Base-by-base conservation (phyloP, 92 coral and sea anemone species). In the Porites lobata region DNA sequence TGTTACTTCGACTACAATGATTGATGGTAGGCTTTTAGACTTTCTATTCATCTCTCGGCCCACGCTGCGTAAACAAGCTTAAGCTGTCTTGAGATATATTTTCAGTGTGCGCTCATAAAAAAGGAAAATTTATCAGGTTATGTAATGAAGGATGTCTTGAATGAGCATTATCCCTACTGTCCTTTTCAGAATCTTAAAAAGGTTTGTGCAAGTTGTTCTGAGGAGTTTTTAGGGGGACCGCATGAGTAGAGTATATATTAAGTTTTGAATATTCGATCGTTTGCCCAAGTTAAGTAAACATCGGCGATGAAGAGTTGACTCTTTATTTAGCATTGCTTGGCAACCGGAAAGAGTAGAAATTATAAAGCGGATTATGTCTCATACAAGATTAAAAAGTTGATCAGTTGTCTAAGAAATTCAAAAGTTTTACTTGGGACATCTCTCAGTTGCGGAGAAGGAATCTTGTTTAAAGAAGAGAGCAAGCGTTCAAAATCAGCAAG, bases 281-380 rank as follows among this genome's bases (percentile, higher is more conserved):
- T 82, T 70, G 65, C 13, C 15, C 29, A 59, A 82, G 58, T 32
- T 82, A 52, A 74, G 87, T 84, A 84, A 84, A 84, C 72, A 84
- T 84, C 63, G 63, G 24, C 32, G 70, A 58, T n/a, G 19, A 84
- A 84, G 54, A 73, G 72, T 72, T 58, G 80, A 83, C 50, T 74
- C 61, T 72, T 72, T 50, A 72, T 62, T 50, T 13, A 69, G 64
- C 43, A 74, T 73, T 52, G 79, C 87, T 21, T 73, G 72, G 87
- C 81, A 84, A 84, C 87, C 50, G 50, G 4, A 8, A 14, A n/a
- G 64, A 11, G 66, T 84, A n/a, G 56, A 38, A 22, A 1, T 18
- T 14, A 83, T 62, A 47, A 47, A 68, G 62, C 72, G 52, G 79
- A 71, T 72, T 26, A 82, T 26, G 72, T 70, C 59, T 57, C 38